Evolutionary conservation across 1,140 invertebrate genomes (phyloP).

Genomic region (Leguminivora glycinivorella): DNA sequence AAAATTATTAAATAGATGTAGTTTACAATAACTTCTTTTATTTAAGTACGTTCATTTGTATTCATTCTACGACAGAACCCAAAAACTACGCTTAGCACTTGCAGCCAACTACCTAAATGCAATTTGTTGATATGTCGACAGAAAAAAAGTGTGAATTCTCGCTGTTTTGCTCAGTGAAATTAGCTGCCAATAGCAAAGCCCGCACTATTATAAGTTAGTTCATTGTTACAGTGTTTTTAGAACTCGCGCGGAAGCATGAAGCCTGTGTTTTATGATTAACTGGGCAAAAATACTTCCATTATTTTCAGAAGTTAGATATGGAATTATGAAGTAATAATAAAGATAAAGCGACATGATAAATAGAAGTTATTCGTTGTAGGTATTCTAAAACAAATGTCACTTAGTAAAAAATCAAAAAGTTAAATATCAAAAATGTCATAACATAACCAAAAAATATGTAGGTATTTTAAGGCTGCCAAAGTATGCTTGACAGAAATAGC

Average conservation of each 20-base stretch:
- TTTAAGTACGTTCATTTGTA: no score
- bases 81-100: neutral
- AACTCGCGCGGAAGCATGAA: constrained; percentile 50
- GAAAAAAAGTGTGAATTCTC: constrained; percentile 62
- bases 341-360: no score
- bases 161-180: constrained; percentile 63
- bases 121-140: constrained; percentile 27
- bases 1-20: no score
- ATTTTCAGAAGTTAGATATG: neutral
- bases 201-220: constrained; percentile 74
- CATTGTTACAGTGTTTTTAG: constrained; percentile 74
- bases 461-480: no score
- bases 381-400: no score
- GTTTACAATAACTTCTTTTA: no score
- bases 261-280: constrained; percentile 32
- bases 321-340: no score
- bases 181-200: constrained; percentile 75
- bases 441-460: no score
- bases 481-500: no score
- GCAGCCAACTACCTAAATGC: neutral
- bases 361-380: no score
- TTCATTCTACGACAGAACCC: neutral
- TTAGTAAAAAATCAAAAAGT: no score
- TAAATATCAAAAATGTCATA: no score
- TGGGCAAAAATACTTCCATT: neutral